A percentile compares a stretch with the other conserved stretches of the same genome.
phyloP scores from a whole-genome alignment of 2,888 invertebrate genomes.

The Himalopsyche kuldschensis region DNA sequence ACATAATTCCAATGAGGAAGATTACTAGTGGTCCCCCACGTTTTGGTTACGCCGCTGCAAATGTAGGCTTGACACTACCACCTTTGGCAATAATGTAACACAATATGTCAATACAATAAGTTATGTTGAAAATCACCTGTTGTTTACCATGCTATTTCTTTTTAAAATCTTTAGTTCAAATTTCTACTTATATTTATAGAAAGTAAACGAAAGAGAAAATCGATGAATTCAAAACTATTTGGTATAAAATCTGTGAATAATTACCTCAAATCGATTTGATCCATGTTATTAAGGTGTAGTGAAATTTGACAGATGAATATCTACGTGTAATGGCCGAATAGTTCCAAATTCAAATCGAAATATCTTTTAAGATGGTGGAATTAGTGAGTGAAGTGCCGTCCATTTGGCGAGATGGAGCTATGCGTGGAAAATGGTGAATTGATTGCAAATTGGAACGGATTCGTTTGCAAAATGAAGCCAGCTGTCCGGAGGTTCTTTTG shows the following conservation, averaged over 20 bases:
- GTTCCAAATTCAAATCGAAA: not conserved
- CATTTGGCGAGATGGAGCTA: not conserved
- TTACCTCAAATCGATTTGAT: not conserved
- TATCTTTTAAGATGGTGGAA: not conserved
- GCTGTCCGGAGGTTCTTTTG: constrained; percentile 56
- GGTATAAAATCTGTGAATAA: not conserved
- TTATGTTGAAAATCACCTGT: too few species aligned
- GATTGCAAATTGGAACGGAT: constrained; percentile 5
- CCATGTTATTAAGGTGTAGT: not conserved
- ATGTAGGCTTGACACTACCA: too few species aligned
- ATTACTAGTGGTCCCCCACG: too few species aligned
- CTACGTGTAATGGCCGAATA: not conserved
- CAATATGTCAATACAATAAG: too few species aligned
- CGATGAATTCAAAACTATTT: not conserved
- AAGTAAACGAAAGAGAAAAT: not conserved
- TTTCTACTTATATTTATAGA: not conserved
- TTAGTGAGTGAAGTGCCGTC: not conserved
- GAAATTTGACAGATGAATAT: not conserved
- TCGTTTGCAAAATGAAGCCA: constrained; percentile 49
- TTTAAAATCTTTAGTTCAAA: too few species aligned
- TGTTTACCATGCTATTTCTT: too few species aligned
- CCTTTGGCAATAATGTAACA: too few species aligned
- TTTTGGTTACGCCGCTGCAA: too few species aligned
- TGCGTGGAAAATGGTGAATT: not conserved
- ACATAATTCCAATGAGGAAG: too few species aligned